Evolutionary conservation across 2,888 invertebrate species (phyloP).

Genomic region (Calameuta idolon): DNA sequence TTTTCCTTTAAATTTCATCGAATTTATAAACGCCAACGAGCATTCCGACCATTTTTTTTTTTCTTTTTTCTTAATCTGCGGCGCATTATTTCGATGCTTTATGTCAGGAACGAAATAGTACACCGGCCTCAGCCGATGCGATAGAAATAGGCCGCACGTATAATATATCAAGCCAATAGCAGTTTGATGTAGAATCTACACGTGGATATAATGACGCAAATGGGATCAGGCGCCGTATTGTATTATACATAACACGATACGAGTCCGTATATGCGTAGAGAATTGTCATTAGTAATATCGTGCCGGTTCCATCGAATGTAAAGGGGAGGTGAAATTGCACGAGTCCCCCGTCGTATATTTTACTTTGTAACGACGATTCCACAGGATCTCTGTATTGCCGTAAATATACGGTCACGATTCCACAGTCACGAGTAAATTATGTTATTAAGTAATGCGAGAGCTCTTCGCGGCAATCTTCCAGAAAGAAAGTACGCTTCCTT

Average conservation of each 20-base stretch:
- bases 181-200: background rate
- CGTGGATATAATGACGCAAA: background rate
- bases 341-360: background rate
- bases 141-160: background rate
- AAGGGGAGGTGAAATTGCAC: background rate
- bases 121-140: background rate
- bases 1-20: background rate
- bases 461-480: background rate
- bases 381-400: background rate
- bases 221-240: background rate
- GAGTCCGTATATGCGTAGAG: background rate
- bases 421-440: background rate
- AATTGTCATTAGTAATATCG: background rate
- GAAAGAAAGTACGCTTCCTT: background rate
- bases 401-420: background rate
- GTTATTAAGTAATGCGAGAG: background rate
- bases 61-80: background rate
- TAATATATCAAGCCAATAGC: background rate
- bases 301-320: background rate
- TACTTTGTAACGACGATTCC: background rate
- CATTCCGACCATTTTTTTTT: too few relatives aligned
- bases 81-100: background rate
- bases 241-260: background rate
- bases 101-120: background rate
- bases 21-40: background rate